Conservation (phyloP, 1,140 invertebrate species). For the Aplysia californica region DNA sequence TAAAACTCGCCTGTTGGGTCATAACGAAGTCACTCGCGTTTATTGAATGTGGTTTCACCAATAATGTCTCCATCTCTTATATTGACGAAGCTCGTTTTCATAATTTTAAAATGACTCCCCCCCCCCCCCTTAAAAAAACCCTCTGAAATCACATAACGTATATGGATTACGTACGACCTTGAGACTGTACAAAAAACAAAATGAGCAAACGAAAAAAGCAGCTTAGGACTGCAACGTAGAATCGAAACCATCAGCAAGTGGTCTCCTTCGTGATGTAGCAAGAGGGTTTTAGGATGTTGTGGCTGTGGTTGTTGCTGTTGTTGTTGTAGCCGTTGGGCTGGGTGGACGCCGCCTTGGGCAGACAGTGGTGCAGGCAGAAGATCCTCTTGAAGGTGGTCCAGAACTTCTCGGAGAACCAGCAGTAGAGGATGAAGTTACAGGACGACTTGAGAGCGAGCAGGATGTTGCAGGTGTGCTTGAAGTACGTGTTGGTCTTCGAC, state of each 20-base stretch:
- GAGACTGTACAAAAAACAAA: too few relatives aligned
- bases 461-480: not conserved
- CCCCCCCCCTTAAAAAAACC: too few relatives aligned
- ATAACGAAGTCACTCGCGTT: too few relatives aligned
- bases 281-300: slow-evolving; percentile 35
- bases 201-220: too few relatives aligned
- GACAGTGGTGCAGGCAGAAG: slow-evolving; percentile 69
- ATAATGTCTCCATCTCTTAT: too few relatives aligned
- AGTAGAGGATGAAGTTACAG: slow-evolving; percentile 81
- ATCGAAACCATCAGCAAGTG: slow-evolving; percentile 41
- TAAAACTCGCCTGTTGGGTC: too few relatives aligned
- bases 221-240: too few relatives aligned
- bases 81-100: too few relatives aligned
- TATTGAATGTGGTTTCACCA: too few relatives aligned
- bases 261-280: slow-evolving; percentile 50
- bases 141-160: too few relatives aligned
- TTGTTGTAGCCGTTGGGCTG: slow-evolving; percentile 28
- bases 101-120: too few relatives aligned
- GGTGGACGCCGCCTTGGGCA: slow-evolving; percentile 21
- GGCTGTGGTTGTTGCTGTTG: slow-evolving; percentile 35
- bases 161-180: too few relatives aligned
- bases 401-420: slow-evolving; percentile 82
- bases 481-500: not conserved
- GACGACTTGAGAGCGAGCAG: slow-evolving; percentile 78
- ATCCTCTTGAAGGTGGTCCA: slow-evolving; percentile 78